Percentiles rank a stretch among this genome's conserved stretches.
Conservation (phyloP, 2,888 invertebrate species). For the Andricus curvator region DNA sequence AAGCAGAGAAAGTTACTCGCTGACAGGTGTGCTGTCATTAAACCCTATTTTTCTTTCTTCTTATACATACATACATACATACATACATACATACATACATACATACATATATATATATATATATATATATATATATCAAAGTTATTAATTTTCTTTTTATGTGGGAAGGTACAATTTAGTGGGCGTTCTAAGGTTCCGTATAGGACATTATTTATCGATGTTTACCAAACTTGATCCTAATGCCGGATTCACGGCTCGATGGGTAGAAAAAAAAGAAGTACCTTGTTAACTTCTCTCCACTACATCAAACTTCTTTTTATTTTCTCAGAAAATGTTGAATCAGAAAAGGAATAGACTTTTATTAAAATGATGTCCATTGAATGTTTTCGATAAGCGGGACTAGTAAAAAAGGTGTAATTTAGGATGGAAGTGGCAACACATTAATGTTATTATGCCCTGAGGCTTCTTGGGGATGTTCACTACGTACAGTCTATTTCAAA, state of each 20-base stretch:
- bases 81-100: neutral
- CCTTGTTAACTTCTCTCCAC: neutral
- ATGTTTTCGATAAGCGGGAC: neutral
- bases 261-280: neutral
- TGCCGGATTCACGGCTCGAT: conserved; percentile 3
- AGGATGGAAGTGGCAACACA: neutral
- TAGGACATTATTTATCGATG: neutral
- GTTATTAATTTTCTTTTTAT: neutral
- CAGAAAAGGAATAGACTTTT: neutral
- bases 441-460: neutral
- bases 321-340: neutral
- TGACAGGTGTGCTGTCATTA: neutral
- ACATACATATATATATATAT: neutral
- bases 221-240: conserved; percentile 14
- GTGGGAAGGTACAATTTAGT: conserved; percentile 1
- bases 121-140: neutral
- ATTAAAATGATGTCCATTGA: neutral
- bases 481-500: too few relatives aligned
- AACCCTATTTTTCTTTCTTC: neutral
- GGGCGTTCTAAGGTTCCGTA: conserved; percentile 20
- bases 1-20: neutral
- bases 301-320: neutral
- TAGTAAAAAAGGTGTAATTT: neutral
- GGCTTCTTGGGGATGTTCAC: neutral
- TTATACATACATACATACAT: neutral